phyloP scores from a whole-genome alignment of 2,888 invertebrate species.

The Sthenelais limicola region DNA sequence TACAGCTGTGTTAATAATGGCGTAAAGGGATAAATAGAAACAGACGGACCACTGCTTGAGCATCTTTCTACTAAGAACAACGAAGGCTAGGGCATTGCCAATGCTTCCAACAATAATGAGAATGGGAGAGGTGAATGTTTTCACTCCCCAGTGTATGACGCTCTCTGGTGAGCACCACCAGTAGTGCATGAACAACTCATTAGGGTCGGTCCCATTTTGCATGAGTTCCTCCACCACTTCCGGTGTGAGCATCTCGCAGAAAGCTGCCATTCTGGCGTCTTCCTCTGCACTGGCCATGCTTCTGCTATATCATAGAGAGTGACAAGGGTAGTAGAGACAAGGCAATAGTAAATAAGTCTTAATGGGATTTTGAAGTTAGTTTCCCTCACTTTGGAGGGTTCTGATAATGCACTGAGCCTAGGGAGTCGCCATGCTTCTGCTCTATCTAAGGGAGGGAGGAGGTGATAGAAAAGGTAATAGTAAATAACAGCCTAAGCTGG shows the following conservation, averaged over 20 bases:
- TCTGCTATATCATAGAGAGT: too few species aligned
- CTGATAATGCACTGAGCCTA: too few species aligned
- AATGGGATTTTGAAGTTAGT: too few species aligned
- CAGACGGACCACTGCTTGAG: constrained; percentile 60
- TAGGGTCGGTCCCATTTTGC: neutral
- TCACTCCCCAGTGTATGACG: constrained; percentile 6
- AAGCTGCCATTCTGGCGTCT: too few species aligned
- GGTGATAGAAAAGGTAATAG: too few species aligned
- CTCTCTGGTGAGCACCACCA: constrained; percentile 34
- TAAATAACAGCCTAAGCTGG: too few species aligned
- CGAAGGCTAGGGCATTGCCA: constrained; percentile 60
- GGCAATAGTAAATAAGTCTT: too few species aligned
- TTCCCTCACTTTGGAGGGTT: too few species aligned
- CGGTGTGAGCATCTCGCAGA: constrained; percentile 10
- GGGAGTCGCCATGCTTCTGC: too few species aligned
- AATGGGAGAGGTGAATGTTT: constrained; percentile 53
- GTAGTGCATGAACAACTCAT: constrained; percentile 34
- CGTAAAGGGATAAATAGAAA: constrained; percentile 62
- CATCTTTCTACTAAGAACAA: constrained; percentile 56
- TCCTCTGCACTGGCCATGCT: too few species aligned
- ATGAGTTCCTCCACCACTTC: neutral
- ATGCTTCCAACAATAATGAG: constrained; percentile 62
- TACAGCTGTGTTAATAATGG: constrained; percentile 59
- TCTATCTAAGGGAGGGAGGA: too few species aligned
- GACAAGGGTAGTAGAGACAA: too few species aligned